These are phyloP conservation scores for Antheraea pernyi DNA, from an alignment of 1,140 invertebrate genomes.

Conservation along the genomic window DNA sequence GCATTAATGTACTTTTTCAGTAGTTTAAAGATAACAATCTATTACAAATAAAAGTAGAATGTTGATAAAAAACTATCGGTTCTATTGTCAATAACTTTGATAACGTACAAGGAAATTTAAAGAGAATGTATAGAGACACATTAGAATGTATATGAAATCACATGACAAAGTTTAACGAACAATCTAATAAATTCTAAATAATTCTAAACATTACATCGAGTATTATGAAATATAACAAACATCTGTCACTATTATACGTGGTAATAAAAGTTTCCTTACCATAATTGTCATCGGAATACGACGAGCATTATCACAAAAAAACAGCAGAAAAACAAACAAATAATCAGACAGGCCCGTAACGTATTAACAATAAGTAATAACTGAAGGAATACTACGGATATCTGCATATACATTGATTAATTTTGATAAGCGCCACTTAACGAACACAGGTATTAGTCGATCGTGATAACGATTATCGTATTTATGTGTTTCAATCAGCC, in stretches of 20 bases:
- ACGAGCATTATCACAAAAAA: constrained; percentile 8
- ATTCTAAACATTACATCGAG: too few relatives aligned
- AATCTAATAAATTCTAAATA: too few relatives aligned
- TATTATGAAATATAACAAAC: too few relatives aligned
- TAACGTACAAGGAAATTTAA: neutral
- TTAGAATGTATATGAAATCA: too few relatives aligned
- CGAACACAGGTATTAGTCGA: constrained; percentile 39
- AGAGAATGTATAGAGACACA: neutral
- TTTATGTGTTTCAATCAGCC: constrained; percentile 14
- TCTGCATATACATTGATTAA: constrained; percentile 19
- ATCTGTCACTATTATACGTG: neutral
- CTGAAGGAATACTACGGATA: neutral
- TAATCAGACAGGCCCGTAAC: neutral
- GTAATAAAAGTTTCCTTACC: constrained; percentile 9
- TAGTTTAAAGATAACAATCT: neutral
- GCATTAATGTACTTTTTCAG: neutral
- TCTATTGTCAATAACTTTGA: neutral
- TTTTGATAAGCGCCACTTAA: constrained; percentile 31
- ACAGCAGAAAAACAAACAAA: constrained; percentile 19
- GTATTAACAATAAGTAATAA: neutral
- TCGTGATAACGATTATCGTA: constrained; percentile 42
- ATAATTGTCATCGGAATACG: constrained; percentile 18
- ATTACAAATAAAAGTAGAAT: neutral
- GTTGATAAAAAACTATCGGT: neutral
- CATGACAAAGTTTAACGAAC: too few relatives aligned